These are phyloP conservation scores for Acromyrmex echinatior DNA, from an alignment of 1,140 invertebrate genomes.

Conservation along the genomic window DNA sequence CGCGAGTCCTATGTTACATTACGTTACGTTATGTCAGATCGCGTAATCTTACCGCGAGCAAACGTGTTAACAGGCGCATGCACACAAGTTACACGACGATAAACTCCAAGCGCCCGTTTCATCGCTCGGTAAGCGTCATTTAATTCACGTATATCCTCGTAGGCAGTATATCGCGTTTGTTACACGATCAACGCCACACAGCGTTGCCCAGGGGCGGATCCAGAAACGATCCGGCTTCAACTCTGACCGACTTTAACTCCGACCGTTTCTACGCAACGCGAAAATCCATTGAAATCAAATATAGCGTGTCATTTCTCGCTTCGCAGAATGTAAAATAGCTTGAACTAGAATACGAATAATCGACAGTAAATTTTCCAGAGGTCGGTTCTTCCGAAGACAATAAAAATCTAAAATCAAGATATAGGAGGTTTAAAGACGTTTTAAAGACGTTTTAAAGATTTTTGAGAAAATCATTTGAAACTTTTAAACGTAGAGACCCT, in stretches of 20 bases:
- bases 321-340: neutral
- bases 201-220: constrained; percentile 6
- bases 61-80: constrained; percentile 73
- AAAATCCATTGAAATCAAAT: constrained; percentile 7
- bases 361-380: neutral
- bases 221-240: neutral
- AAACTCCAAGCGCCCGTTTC: constrained; percentile 69
- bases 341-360: neutral
- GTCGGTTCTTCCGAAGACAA: neutral
- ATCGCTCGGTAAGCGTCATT: constrained; percentile 73
- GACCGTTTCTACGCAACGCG: neutral
- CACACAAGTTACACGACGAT: constrained; percentile 47
- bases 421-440: no score
- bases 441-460: no score
- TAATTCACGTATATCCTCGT: constrained; percentile 69
- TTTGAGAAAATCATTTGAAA: no score
- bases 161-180: constrained; percentile 37
- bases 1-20: neutral
- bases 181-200: constrained; percentile 51
- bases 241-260: neutral
- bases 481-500: no score
- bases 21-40: constrained; percentile 56
- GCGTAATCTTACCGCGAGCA: constrained; percentile 72
- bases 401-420: no score
- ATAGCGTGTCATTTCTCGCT: neutral